Evolutionary conservation across 2,797 vertebrate genomes (phyloP), one percentile per base, ranked within the genome.

Genomic region (Acropternis orthonyx): DNA sequence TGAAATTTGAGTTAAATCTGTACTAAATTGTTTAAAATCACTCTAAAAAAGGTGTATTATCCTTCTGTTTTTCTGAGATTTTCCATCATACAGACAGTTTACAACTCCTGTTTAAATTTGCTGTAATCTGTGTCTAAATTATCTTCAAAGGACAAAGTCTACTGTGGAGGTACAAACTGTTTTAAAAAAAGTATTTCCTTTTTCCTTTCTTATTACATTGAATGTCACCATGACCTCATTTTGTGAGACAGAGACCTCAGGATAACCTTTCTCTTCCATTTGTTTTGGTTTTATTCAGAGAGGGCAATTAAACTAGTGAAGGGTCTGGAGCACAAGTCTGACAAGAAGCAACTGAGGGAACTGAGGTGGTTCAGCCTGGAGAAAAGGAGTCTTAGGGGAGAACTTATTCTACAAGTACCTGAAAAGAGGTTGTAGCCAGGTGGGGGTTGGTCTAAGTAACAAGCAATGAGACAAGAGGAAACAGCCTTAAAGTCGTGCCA

Each of bases 141-240:
- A 39, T 39, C 19, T 56, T 78, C 9, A 14, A 44, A 78, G 17
- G 39, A 26, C 37, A 48, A 85, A 48, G 73, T 41, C 44, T 72
- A 20, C 20, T 2, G 4, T 37, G 61, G 43, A 56, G 11, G 24
- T 34, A 52, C n/a, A 37, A 0, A 0, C 8, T 65, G 17, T 68
- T 91, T 81, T 51, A 8, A 37, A 73, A 39, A 74, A 73, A 66
- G 14, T 52, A 39, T 62, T 86, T 82, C 34, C 48, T 69, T 81
- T 82, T 77, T 23, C 65, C 12, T 56, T 69, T 82, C 16, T 48
- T 82, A 34, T 32, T 61, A 32, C 52, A 48, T 0, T 82, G 19
- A 39, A 58, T 61, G 59, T 86, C 85, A 69, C 48, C 2, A 9
- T 65, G 52, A 82, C 67, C 58, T 76, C 39, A 28, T 66, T 11